Percentiles rank a stretch among this genome's conserved stretches.
Evolutionary conservation across 2,113 vertebrate genomes (phyloP).

Genomic region (Erythrocercus mccallii): DNA sequence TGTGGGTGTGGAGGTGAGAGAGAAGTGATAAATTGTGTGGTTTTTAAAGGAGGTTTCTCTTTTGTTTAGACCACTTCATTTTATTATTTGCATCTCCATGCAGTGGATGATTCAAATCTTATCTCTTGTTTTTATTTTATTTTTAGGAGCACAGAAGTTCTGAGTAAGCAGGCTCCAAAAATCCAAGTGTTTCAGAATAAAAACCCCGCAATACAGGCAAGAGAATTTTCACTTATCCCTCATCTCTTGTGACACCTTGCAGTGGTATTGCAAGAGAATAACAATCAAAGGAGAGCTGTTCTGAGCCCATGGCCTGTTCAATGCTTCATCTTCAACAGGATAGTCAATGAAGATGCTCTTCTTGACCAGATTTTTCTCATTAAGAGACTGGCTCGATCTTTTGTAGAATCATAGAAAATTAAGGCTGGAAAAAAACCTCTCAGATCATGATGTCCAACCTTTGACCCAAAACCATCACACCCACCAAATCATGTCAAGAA

Average conservation of each 20-base stretch:
- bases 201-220: accelerated
- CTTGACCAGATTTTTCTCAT: neutral
- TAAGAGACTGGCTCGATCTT: neutral
- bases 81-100: neutral
- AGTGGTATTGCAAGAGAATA: neutral
- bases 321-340: neutral
- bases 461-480: neutral
- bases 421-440: neutral
- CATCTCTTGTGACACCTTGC: neutral
- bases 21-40: neutral
- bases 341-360: neutral
- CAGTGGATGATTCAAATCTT: neutral
- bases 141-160: neutral
- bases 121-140: too few species aligned
- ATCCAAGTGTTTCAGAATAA: neutral
- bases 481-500: neutral
- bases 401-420: neutral
- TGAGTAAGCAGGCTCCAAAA: neutral
- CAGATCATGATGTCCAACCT: neutral
- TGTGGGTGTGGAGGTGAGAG: neutral
- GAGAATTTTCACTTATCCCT: neutral
- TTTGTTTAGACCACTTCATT: neutral
- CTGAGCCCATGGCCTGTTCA: neutral
- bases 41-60: neutral
- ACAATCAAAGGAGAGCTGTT: neutral